Conservation (phyloP, 1,140 invertebrate genomes). For the Bombus terrestris region DNA sequence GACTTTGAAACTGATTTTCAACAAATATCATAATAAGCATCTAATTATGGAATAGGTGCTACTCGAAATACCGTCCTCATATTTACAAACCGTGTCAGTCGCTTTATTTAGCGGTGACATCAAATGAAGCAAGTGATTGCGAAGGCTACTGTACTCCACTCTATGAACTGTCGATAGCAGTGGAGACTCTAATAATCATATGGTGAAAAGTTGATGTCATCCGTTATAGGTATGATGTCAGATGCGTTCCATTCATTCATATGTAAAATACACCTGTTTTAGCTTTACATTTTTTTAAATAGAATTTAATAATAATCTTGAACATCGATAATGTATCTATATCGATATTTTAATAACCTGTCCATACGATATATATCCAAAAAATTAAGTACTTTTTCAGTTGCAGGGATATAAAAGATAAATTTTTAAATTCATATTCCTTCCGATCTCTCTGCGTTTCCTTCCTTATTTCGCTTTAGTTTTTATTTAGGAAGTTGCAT, state of each 20-base stretch:
- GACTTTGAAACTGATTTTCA: slow-evolving; percentile 29
- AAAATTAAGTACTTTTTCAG: neutral
- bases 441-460: neutral
- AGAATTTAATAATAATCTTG: slow-evolving; percentile 14
- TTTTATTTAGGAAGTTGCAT: neutral
- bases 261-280: slow-evolving; percentile 44
- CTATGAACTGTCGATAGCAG: slow-evolving; percentile 43
- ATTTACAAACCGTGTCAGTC: slow-evolving; percentile 67
- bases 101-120: slow-evolving; percentile 75
- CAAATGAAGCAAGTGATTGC: slow-evolving; percentile 70
- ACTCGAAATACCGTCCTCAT: slow-evolving; percentile 24
- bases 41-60: slow-evolving; percentile 49
- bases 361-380: neutral
- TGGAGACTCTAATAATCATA: slow-evolving; percentile 32
- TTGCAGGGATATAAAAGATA: neutral
- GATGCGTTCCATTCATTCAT: slow-evolving; percentile 57
- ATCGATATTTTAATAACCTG: neutral
- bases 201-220: slow-evolving; percentile 61
- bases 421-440: neutral
- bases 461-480: no score
- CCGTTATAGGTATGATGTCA: slow-evolving; percentile 73
- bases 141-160: slow-evolving; percentile 62
- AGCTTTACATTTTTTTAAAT: neutral
- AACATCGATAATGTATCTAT: neutral
- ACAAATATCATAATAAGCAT: slow-evolving; percentile 38